Evolutionary conservation across 2,113 vertebrate genomes (phyloP).

Genomic region (Sylvietta virens): DNA sequence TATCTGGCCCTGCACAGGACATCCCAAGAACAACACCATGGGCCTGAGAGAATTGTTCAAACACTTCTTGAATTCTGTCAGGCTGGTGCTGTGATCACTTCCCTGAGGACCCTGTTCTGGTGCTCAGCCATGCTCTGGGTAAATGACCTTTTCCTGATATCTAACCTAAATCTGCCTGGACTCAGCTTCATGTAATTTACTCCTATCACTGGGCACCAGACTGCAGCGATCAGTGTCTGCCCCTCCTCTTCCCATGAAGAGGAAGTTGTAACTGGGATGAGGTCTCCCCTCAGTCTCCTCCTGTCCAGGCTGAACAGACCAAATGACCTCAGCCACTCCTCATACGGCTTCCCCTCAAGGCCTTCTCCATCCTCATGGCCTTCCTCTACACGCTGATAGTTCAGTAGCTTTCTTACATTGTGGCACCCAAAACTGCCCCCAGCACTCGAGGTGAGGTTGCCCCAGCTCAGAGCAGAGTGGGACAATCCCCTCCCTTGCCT

Average conservation of each 20-base stretch:
- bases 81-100: not conserved
- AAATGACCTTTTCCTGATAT: not conserved
- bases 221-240: not conserved
- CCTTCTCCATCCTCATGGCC: not conserved
- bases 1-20: not conserved
- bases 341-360: fast-evolving
- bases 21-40: not conserved
- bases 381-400: not conserved
- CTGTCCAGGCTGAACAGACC: not conserved
- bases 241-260: not conserved
- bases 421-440: not conserved
- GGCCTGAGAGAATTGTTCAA: not conserved
- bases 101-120: fast-evolving
- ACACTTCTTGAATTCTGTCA: not conserved
- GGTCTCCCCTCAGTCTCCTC: not conserved
- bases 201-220: not conserved
- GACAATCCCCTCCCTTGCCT: not conserved
- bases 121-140: fast-evolving
- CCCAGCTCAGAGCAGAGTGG: not conserved
- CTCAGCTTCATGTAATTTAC: not conserved
- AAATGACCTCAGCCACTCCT: not conserved
- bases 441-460: fast-evolving
- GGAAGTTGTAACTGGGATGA: not conserved
- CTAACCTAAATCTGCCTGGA: not conserved
- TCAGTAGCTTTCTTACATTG: not conserved